Base-by-base conservation (phyloP, 1,140 invertebrate species). In the Zophobas atratus region DNA sequence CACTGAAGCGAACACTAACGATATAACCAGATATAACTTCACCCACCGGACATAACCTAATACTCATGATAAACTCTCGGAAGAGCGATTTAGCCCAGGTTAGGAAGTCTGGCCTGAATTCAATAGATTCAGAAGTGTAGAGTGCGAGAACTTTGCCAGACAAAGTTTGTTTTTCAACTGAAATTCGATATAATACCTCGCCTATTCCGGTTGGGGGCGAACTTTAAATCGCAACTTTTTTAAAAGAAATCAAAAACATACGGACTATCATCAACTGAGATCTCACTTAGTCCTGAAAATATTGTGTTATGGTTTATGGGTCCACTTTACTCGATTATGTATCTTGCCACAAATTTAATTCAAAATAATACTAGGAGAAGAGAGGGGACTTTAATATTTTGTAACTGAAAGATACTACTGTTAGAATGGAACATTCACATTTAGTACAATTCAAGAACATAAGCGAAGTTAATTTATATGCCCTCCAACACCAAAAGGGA, bases 21-120 rank as follows among this genome's bases (percentile, higher is more conserved):
- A 76, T 79, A 76, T 70, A 79, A 76, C 77, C 77, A 70, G 74
- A 79, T 76, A 79, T 79, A 79, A 79, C 77, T 79, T 79, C 74
- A 76, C 77, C 74, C 74, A 67, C 77, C 74, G 77, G 77, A 79
- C 77, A 72, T 79, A 79, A 79, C 77, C 70, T 76, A 76, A 79
- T 79, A 79, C 70, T 76, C 74, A 76, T 63, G 60, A 79, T 79
- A 79, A 76, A 79, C 57, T 79, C 77, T 76, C 77, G 48, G 73
- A 76, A 79, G 73, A 76, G 55, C 77, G 72, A 79, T 76, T 79
- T 76, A 53, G 72, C 74, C 36, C 56, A 79, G 73, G 74, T 79
- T 79, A 77, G 75, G 60, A 67, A 67, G 60, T 67, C 60, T 67
- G 60, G 38, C 60, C 39, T 43, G 60, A 67, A 67, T 67, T 67